These are phyloP conservation scores for Drosophila insularis DNA, from an alignment of 1,140 invertebrate species.

Conservation along the genomic window DNA sequence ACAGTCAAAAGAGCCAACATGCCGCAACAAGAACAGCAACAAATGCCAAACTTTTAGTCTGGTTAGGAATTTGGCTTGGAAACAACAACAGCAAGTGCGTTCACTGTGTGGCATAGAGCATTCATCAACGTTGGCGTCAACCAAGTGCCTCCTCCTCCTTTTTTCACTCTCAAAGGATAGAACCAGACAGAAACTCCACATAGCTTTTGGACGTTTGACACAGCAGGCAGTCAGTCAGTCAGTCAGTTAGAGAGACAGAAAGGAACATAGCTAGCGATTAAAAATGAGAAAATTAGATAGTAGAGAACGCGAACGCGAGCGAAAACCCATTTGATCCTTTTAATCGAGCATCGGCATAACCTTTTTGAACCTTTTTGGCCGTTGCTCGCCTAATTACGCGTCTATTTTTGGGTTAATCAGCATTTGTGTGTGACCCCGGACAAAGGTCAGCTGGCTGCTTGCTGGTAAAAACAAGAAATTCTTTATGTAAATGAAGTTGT, in stretches of 20 bases:
- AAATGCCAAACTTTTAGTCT: conserved; percentile 53
- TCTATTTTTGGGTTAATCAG: conserved; percentile 71
- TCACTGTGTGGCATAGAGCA: conserved; percentile 2
- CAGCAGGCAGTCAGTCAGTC: conserved; percentile 36
- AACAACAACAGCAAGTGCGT: background rate
- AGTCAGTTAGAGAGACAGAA: conserved; percentile 15
- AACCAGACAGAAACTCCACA: too few species aligned
- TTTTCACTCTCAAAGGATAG: too few species aligned
- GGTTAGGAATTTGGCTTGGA: conserved; percentile 54
- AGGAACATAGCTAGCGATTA: conserved; percentile 32
- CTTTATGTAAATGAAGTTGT: conserved; percentile 9
- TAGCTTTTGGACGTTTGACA: background rate
- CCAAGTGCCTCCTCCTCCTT: background rate
- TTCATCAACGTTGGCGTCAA: background rate
- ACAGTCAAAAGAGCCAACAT: conserved; percentile 64
- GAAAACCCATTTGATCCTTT: conserved; percentile 62
- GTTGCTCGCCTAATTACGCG: conserved; percentile 66
- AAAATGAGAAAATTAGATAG: conserved; percentile 68
- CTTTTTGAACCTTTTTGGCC: conserved; percentile 71
- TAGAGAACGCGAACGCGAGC: conserved; percentile 35
- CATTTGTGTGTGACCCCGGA: conserved; percentile 21
- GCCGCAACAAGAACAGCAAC: conserved; percentile 52
- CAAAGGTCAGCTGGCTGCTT: conserved; percentile 49
- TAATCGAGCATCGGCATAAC: conserved; percentile 6
- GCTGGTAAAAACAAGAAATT: conserved; percentile 24